phyloP scores from a whole-genome alignment of 2,113 vertebrate genomes.

The Brevimyrus niger region DNA sequence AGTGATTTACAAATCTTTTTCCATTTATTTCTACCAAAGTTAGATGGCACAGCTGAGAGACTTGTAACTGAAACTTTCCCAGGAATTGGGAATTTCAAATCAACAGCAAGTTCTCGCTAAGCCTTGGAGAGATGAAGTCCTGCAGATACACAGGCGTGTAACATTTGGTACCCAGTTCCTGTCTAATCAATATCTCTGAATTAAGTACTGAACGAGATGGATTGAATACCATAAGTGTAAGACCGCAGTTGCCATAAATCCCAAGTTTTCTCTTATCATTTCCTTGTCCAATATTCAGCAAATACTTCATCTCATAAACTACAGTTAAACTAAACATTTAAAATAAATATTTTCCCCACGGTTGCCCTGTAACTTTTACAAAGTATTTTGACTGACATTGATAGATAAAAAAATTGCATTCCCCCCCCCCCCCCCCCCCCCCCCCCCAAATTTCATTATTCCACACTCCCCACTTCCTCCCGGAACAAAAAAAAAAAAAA shows the following conservation, averaged over 20 bases:
- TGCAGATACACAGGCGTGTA: neutral
- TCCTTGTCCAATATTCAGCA: neutral
- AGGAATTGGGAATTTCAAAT: neutral
- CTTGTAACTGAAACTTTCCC: neutral
- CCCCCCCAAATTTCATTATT: too few species aligned
- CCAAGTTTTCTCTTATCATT: neutral
- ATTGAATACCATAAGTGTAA: neutral
- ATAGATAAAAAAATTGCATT: too few species aligned
- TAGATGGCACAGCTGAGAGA: neutral
- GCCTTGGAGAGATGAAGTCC: neutral
- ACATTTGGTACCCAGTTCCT: neutral
- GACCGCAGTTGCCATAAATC: neutral
- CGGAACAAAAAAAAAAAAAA: too few species aligned
- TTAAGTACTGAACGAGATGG: neutral
- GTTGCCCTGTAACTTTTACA: neutral
- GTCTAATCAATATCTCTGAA: neutral
- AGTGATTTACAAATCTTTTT: neutral
- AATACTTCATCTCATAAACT: neutral
- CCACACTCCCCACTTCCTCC: too few species aligned
- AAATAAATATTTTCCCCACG: neutral
- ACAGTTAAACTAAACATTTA: neutral
- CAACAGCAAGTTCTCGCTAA: neutral
- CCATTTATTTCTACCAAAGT: neutral
- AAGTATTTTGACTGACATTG: too few species aligned
- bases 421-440: conserved; percentile 15